Evolutionary conservation across 92 coral and sea anemone genomes (phyloP), one percentile per base, ranked within the genome.

Genomic region (Chrysogorgia sp.): DNA sequence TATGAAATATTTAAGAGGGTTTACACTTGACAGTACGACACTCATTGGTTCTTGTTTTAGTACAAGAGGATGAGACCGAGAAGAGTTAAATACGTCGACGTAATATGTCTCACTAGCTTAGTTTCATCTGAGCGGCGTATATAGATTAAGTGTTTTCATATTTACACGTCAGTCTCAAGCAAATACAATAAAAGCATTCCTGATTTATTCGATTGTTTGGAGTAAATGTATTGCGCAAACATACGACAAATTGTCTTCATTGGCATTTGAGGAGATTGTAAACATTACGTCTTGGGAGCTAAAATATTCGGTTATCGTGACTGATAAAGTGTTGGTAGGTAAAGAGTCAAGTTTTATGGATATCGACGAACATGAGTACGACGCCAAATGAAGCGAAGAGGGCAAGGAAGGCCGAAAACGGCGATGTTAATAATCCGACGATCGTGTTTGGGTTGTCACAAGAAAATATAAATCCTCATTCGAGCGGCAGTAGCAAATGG

Each of bases 1-100:
- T 43, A 72, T 72, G 79, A 72, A 72, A 52, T 71, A 72, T 72
- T 72, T n/a, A 72, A 72, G 50, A 29, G 52, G 63, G 47, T 53
- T 56, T 15, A 57, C n/a, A n/a, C n/a, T n/a, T n/a, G n/a, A 29
- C 3, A 23, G 63, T 3, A 57, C 23, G 34, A 57, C 63, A 57
- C 31, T 57, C 23, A 12, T 3, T 7, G 32, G 34, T 7, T 8
- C 9, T 8, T 9, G 9, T 9, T 9, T 17, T 43, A 17, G 9
- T 43, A 43, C 17, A 10, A 57, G 14, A 37, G 43, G 12, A 4
- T 37, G 43, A 5, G 43, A 4, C 43, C 6, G 12, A 5, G 12
- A 37, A 12, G 6, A 5, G 43, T 12, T 37, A 4, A 37, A 37
- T 4, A 37, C 12, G 43, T 37, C 12, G 43, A 4, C 43, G 43